A percentile compares a stretch with the other conserved stretches of the same genome.
Evolutionary conservation across 2,888 invertebrate genomes (phyloP).

Genomic region (Caenorhabditis parvicauda): DNA sequence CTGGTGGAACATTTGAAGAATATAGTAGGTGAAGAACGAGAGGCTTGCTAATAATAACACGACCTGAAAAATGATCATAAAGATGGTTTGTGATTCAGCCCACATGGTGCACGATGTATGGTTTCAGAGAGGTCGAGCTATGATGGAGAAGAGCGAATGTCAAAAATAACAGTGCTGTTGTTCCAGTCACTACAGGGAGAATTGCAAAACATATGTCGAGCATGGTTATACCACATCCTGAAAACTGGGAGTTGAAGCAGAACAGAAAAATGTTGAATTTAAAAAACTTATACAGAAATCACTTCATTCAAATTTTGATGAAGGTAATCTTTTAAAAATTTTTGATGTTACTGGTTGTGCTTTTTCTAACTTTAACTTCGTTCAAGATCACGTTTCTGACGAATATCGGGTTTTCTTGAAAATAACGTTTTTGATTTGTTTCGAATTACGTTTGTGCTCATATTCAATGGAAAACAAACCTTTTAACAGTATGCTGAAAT

Average conservation of each 20-base stretch:
- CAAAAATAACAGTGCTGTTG: conserved; percentile 17
- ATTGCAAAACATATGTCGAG: conserved; percentile 13
- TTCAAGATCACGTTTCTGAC: too few relatives aligned
- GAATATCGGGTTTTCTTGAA: too few relatives aligned
- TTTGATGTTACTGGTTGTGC: too few relatives aligned
- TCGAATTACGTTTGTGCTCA: too few relatives aligned
- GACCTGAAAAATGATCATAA: conserved; percentile 1
- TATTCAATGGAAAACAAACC: conserved; percentile 11
- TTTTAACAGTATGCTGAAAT: conserved; percentile 14
- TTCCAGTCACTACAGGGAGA: conserved; percentile 16
- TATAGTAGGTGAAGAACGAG: not conserved
- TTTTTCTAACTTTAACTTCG: too few relatives aligned
- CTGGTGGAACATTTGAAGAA: conserved; percentile 2
- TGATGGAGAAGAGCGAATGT: conserved; percentile 23
- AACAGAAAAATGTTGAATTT: too few relatives aligned
- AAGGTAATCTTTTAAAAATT: too few relatives aligned
- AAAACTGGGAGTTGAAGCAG: too few relatives aligned
- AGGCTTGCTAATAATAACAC: not conserved
- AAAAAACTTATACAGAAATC: too few relatives aligned
- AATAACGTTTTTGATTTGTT: too few relatives aligned
- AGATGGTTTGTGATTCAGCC: conserved; percentile 1
- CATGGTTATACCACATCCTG: conserved; percentile 22
- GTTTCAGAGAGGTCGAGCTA: conserved; percentile 23
- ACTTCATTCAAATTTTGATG: too few relatives aligned
- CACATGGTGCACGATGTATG: conserved; percentile 27